Percentiles rank a stretch among this genome's conserved stretches.
Evolutionary conservation across 2,113 vertebrate species (phyloP).

Genomic region (Ctenodactylus gundi): DNA sequence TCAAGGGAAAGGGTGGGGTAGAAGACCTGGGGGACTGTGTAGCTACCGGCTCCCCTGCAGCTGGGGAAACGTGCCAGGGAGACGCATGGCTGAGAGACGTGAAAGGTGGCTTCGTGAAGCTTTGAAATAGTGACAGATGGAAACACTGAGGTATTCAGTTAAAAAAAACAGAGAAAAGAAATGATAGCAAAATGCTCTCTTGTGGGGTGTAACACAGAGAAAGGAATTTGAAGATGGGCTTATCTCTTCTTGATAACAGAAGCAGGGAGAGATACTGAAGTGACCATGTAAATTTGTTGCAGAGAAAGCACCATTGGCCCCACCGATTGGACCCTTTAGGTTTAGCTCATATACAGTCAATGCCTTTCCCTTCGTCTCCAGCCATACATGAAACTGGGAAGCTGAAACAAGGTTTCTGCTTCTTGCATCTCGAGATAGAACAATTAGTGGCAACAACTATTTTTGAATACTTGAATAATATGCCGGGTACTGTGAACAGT

Average conservation of each 20-base stretch:
- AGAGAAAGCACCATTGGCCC: background rate
- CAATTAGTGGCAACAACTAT: background rate
- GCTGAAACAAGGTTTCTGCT: background rate
- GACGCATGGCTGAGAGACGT: background rate
- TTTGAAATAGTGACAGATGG: background rate
- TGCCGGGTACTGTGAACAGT: background rate
- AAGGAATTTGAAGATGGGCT: background rate
- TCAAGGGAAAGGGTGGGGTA: background rate
- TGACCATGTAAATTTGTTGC: background rate
- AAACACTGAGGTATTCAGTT: background rate
- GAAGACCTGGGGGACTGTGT: background rate
- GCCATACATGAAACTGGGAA: background rate
- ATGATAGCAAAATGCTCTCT: background rate
- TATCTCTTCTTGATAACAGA: background rate
- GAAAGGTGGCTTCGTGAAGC: background rate
- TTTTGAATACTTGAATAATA: background rate
- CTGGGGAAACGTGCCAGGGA: background rate
- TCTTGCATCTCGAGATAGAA: background rate
- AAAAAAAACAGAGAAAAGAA: background rate
- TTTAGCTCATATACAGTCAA: background rate
- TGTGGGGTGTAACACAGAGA: background rate
- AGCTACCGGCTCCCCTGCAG: background rate
- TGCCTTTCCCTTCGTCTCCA: background rate
- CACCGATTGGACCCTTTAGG: background rate
- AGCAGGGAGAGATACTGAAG: background rate